Evolutionary conservation across 2,797 vertebrate species (phyloP).

Genomic region (Gymnoscopelus microlampas): DNA sequence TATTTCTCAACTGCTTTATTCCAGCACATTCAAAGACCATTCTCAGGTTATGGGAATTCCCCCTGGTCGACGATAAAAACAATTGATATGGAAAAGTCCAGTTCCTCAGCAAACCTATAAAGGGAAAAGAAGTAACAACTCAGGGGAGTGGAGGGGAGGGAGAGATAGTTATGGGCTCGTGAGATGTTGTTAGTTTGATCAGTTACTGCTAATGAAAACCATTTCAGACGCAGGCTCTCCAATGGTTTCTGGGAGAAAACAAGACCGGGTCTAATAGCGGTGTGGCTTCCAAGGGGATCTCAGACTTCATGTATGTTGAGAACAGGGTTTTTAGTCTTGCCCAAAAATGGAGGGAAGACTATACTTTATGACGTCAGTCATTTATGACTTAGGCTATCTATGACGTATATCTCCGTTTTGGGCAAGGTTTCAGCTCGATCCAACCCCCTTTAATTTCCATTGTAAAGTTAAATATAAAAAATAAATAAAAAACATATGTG

Average conservation of each 20-base stretch:
- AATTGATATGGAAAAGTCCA: slow-evolving; percentile 55
- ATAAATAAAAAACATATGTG: too few species aligned
- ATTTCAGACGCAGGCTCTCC: slow-evolving; percentile 2
- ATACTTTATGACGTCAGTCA: too few species aligned
- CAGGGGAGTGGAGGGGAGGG: slow-evolving; percentile 3
- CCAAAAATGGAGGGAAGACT: too few species aligned
- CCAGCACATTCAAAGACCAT: slow-evolving; percentile 53
- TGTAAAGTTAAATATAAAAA: too few species aligned
- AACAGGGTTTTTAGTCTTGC: too few species aligned
- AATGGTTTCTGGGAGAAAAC: slow-evolving; percentile 7
- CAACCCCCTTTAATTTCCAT: too few species aligned
- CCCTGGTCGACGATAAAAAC: slow-evolving; percentile 54
- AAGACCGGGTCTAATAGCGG: too few species aligned
- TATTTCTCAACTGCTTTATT: slow-evolving; percentile 63
- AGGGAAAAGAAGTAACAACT: slow-evolving; percentile 27
- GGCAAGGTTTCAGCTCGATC: too few species aligned
- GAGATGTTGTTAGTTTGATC: slow-evolving; percentile 31
- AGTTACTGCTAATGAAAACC: slow-evolving; percentile 15
- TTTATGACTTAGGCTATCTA: too few species aligned
- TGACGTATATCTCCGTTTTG: too few species aligned
- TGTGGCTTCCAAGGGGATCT: too few species aligned
- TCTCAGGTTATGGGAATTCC: slow-evolving; percentile 57
- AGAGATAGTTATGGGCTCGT: slow-evolving; percentile 2
- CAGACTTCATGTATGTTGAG: too few species aligned
- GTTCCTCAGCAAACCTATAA: slow-evolving; percentile 23